Evolutionary conservation across 2,888 invertebrate genomes (phyloP).

Genomic region (Kryphioiulus occultus): DNA sequence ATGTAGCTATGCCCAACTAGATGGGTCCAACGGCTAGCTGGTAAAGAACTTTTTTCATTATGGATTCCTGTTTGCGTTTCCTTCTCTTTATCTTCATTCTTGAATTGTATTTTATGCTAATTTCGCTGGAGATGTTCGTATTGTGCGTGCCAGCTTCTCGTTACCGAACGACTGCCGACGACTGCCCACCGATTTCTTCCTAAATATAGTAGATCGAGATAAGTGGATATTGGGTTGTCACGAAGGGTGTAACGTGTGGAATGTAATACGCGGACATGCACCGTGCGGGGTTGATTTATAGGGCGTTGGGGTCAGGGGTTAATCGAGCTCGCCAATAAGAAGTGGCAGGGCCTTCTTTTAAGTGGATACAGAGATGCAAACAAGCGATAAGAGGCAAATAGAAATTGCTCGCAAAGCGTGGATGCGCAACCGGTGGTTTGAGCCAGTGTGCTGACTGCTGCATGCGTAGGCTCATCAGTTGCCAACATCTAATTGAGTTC

Average conservation of each 20-base stretch:
- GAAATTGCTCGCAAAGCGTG: neutral
- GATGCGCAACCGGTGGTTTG: neutral
- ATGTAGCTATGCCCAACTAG: too few species aligned
- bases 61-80: too few species aligned
- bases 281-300: conserved; percentile 37
- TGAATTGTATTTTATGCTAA: neutral
- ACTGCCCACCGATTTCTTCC: neutral
- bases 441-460: too few species aligned
- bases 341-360: conserved; percentile 6
- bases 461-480: neutral
- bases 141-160: neutral
- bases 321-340: conserved; percentile 32
- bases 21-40: too few species aligned
- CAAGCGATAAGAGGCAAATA: conserved; percentile 22
- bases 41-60: too few species aligned
- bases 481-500: conserved; percentile 39
- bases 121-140: neutral
- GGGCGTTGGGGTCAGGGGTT: conserved; percentile 19
- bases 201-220: neutral
- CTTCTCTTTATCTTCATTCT: neutral
- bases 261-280: neutral
- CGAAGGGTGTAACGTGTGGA: neutral
- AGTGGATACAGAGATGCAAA: conserved; percentile 37
- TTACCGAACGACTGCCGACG: neutral
- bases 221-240: neutral